These are phyloP conservation scores for Aradophagus sp. DNA, from an alignment of 1,140 invertebrate species.

Conservation along the genomic window DNA sequence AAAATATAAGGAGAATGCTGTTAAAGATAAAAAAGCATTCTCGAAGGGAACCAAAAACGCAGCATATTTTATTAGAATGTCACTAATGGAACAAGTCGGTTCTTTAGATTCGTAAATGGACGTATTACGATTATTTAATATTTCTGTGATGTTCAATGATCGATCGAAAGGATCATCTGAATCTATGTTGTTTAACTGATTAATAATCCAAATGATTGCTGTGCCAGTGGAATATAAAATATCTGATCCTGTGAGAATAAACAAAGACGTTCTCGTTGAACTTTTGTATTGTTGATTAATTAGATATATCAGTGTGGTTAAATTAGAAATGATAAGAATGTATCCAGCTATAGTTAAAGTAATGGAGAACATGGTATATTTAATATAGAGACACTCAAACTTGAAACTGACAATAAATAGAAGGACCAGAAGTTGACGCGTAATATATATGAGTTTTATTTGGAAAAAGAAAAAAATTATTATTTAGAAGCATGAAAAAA, in stretches of 20 bases:
- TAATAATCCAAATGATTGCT: slow-evolving; percentile 33
- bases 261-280: slow-evolving; percentile 5
- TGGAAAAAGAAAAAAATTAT: neutral
- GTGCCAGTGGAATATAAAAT: slow-evolving; percentile 36
- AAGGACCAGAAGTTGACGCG: neutral
- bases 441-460: neutral
- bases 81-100: no score
- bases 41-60: slow-evolving; percentile 33
- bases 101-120: no score
- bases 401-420: neutral
- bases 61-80: slow-evolving; percentile 6
- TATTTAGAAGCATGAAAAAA: neutral
- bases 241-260: slow-evolving; percentile 39
- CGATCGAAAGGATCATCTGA: no score
- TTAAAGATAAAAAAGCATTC: slow-evolving; percentile 34
- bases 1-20: slow-evolving; percentile 23
- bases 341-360: slow-evolving; percentile 22
- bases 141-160: no score
- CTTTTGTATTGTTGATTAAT: slow-evolving; percentile 9
- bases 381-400: neutral
- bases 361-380: slow-evolving; percentile 19
- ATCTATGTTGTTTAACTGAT: slow-evolving; percentile 12
- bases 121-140: no score
- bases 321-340: slow-evolving; percentile 27
- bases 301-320: slow-evolving; percentile 23